Evolutionary conservation across 1,140 invertebrate species (phyloP), one percentile per base, ranked within the genome.

Genomic region (Lepidurus apus): DNA sequence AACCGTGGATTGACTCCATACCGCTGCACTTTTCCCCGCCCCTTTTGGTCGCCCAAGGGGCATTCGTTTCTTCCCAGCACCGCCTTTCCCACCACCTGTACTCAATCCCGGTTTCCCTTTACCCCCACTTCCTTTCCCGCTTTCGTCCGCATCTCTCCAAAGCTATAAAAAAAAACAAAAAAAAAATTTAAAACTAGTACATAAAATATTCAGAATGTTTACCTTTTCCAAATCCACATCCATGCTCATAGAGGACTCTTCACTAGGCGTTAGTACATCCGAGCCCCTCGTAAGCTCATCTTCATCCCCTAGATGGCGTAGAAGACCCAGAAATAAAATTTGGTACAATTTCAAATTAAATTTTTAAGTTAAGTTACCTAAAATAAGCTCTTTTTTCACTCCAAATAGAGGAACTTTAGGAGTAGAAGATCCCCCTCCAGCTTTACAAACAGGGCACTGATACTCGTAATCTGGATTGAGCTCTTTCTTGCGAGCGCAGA

Each of bases 391-490:
- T 42, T 43, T 75, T 26, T 75, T 42, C 43, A 42, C 17, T n/a
- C 34, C 74, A 11, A 43, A 6, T 7, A 75, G 43, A 75, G 74
- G 43, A 13, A 17, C 17, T 43, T 17, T 75, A 7, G 74, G 74
- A 21, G 74, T 43, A 7, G 17, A n/a, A 75, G 43, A 17, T 1
- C 74, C 74, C n/a, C 43, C 74, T 17, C 78, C 74, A 45, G 83
- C 89, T 86, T 95, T 95, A 85, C 96, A 98, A 76, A 92, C 89
- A 6, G 90, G 88, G 85, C 96, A 98, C 76, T 92, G 86, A 85
- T 98, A 98, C 82, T 97, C 93, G 84, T 95, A 95, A 78, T 92
- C 89, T 0, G 93, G 91, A 82, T 94, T 92, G 34, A 88, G 85
- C 82, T 95, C 93, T 83, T 93, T 93, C 81, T 91, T 92, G 78